Evolutionary conservation across 2,113 vertebrate species (phyloP).

Genomic region (Chaenocephalus aceratus): DNA sequence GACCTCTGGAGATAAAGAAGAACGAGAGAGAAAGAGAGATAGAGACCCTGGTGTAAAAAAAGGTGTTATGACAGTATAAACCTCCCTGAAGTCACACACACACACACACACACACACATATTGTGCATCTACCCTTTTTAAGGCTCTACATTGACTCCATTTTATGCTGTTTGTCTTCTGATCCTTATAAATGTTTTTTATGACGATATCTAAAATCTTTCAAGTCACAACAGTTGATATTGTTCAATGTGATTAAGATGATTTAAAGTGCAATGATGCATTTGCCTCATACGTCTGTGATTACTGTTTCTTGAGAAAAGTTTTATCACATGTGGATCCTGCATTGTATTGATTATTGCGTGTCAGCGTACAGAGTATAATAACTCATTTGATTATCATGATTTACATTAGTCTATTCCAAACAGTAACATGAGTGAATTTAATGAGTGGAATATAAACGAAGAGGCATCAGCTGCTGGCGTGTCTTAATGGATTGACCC

Average conservation of each 20-base stretch:
- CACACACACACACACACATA: slow-evolving; percentile 12
- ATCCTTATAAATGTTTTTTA: neutral
- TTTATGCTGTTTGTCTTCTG: neutral
- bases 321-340: neutral
- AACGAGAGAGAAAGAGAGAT: slow-evolving; percentile 17
- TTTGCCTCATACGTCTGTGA: neutral
- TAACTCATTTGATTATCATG: slow-evolving; percentile 37
- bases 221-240: neutral
- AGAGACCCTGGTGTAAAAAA: slow-evolving; percentile 37
- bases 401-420: slow-evolving; percentile 46
- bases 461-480: slow-evolving; percentile 72
- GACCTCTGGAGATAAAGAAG: slow-evolving; percentile 46
- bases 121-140: slow-evolving; percentile 1
- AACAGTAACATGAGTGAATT: slow-evolving; percentile 28
- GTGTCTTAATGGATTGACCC: slow-evolving; percentile 74
- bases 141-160: slow-evolving; percentile 1
- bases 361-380: slow-evolving; percentile 11
- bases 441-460: slow-evolving; percentile 58
- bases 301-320: neutral
- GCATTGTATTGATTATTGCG: slow-evolving; percentile 14
- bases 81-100: slow-evolving; percentile 37
- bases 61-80: slow-evolving; percentile 68
- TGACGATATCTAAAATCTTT: slow-evolving; percentile 6
- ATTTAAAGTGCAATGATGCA: neutral
- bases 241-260: slow-evolving; percentile 26